A percentile compares a stretch with the other conserved stretches of the same genome.
Evolutionary conservation across 2,797 vertebrate genomes (phyloP).

Genomic region (Protosalanx chinensis): DNA sequence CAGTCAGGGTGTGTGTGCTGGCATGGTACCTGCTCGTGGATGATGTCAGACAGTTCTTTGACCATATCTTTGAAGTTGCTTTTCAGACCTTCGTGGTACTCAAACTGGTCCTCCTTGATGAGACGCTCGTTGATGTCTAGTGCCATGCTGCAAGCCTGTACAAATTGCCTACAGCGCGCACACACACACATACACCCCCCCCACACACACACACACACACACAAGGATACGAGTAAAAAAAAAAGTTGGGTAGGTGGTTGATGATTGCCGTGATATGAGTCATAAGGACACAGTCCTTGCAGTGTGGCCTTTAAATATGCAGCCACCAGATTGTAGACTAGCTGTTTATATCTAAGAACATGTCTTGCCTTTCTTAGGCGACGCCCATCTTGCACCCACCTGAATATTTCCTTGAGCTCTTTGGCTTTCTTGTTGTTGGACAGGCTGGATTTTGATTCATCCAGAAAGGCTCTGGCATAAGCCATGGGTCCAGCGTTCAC

Average conservation of each 20-base stretch:
- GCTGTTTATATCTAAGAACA: too few relatives aligned
- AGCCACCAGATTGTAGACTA: too few relatives aligned
- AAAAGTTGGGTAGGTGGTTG: not conserved
- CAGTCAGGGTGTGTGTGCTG: not conserved
- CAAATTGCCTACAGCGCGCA: constrained; percentile 78
- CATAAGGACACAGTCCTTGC: not conserved
- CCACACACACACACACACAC: not conserved
- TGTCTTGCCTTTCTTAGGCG: too few relatives aligned
- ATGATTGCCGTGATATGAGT: not conserved
- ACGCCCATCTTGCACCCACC: constrained; percentile 58
- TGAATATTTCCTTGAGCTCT: constrained; percentile 94
- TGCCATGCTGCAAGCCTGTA: constrained; percentile 89
- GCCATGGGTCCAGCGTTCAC: constrained; percentile 97
- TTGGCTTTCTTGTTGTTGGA: constrained; percentile 85
- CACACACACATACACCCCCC: constrained; percentile 5
- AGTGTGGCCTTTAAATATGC: too few relatives aligned
- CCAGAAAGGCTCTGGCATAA: constrained; percentile 92
- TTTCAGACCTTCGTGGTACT: constrained; percentile 97
- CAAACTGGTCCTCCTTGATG: constrained; percentile 95
- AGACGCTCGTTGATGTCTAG: constrained; percentile 92
- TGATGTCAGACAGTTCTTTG: constrained; percentile 95
- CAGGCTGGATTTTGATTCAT: constrained; percentile 82
- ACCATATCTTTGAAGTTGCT: constrained; percentile 96
- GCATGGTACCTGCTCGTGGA: constrained; percentile 86
- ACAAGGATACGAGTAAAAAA: not conserved